Percentiles rank a stretch among this genome's conserved stretches.
These are phyloP conservation scores for Spilarctia lutea DNA, from an alignment of 2,888 invertebrate genomes.

Conservation along the genomic window DNA sequence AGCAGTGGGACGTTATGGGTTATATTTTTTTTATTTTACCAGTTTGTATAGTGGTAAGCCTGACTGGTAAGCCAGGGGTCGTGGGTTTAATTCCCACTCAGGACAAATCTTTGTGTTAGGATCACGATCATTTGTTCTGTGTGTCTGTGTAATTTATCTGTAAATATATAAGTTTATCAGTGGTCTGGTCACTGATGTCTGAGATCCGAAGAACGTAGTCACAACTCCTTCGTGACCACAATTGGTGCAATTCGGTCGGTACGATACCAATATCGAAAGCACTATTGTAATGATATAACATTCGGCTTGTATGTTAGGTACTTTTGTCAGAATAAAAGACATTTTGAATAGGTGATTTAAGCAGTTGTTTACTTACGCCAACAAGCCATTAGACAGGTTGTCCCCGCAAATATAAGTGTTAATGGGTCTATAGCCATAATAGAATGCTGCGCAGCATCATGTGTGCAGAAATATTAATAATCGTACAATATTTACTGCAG, in stretches of 20 bases:
- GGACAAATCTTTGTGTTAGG: no score
- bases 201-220: background rate
- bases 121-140: no score
- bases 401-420: constrained; percentile 62
- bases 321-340: background rate
- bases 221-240: background rate
- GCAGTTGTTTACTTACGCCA: constrained; percentile 69
- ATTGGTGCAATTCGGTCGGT: background rate
- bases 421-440: constrained; percentile 63
- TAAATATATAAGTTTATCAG: no score
- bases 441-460: background rate
- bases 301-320: background rate
- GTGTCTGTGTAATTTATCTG: no score
- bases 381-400: constrained; percentile 65
- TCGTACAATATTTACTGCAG: background rate
- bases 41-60: no score
- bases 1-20: no score
- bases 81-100: no score
- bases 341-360: background rate
- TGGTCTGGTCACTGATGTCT: no score
- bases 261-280: background rate
- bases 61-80: no score
- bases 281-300: background rate
- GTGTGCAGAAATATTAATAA: background rate
- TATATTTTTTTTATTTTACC: no score